Evolutionary conservation across 2,797 vertebrate species (phyloP).

Genomic region (Gallinago stenura): DNA sequence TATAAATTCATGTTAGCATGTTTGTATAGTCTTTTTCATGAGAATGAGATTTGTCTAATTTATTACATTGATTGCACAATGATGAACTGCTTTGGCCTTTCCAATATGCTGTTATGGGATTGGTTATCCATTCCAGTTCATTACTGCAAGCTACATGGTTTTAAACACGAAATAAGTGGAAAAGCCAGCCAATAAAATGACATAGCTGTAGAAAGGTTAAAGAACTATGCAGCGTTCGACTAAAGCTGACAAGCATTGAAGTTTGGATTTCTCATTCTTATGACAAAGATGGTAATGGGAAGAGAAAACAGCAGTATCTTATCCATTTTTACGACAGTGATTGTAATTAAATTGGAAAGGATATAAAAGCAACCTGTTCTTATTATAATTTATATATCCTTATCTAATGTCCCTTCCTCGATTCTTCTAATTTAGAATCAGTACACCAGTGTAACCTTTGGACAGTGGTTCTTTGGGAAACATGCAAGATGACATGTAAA

Average conservation of each 20-base stretch:
- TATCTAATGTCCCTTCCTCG: neutral
- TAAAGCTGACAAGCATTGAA: conserved; percentile 48
- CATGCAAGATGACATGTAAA: neutral
- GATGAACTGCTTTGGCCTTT: conserved; percentile 60
- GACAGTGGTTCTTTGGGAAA: neutral
- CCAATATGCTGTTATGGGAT: conserved; percentile 14
- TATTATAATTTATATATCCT: conserved; percentile 40
- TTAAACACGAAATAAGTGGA: conserved; percentile 21
- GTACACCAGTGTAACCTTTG: neutral
- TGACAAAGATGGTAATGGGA: conserved; percentile 49
- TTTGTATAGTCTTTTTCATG: conserved; percentile 31
- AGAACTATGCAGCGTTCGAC: neutral
- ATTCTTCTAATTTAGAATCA: neutral
- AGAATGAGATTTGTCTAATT: conserved; percentile 28
- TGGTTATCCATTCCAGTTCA: conserved; percentile 43
- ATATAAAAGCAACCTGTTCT: conserved; percentile 42
- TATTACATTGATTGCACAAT: conserved; percentile 41
- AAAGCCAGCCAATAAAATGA: conserved; percentile 51
- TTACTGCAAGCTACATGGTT: conserved; percentile 1
- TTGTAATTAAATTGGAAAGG: conserved; percentile 51
- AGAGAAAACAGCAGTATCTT: conserved; percentile 57
- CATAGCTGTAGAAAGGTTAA: conserved; percentile 41
- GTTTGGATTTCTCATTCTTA: conserved; percentile 40
- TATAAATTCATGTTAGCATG: neutral
- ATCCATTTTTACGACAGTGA: conserved; percentile 53